These are phyloP conservation scores for Cistogaster globosa DNA, from an alignment of 2,888 invertebrate genomes.

Conservation along the genomic window DNA sequence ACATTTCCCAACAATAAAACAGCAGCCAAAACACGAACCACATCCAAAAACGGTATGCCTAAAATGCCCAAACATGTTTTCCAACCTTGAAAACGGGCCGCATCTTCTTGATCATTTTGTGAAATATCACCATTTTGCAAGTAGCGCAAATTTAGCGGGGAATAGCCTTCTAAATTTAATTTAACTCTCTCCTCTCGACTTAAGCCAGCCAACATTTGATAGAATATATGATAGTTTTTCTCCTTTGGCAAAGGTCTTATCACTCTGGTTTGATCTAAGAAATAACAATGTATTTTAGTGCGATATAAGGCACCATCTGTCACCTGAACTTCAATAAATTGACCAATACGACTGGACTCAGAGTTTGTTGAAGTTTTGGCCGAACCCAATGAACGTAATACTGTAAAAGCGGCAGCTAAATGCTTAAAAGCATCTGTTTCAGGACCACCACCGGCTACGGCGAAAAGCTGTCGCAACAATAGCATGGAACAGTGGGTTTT, in stretches of 20 bases:
- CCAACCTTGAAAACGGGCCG: constrained; percentile 93
- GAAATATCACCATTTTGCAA: constrained; percentile 89
- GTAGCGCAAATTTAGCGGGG: constrained; percentile 91
- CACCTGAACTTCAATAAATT: constrained; percentile 98
- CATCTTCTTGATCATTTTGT: constrained; percentile 89
- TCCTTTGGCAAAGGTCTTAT: constrained; percentile 93
- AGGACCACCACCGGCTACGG: constrained; percentile 96
- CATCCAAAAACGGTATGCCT: constrained; percentile 96
- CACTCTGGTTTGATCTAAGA: constrained; percentile 96
- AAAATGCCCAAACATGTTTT: constrained; percentile 94
- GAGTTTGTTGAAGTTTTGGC: constrained; percentile 95
- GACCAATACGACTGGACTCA: constrained; percentile 96
- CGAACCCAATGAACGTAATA: constrained; percentile 94
- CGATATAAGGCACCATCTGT: constrained; percentile 96
- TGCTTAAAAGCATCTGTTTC: constrained; percentile 98
- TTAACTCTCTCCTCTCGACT: constrained; percentile 93
- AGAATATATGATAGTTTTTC: constrained; percentile 98
- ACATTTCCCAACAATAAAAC: constrained; percentile 96
- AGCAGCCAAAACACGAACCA: constrained; percentile 94
- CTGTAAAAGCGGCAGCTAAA: constrained; percentile 96
- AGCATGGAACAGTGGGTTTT: constrained; percentile 97
- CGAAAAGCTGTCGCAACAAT: constrained; percentile 94
- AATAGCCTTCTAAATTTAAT: constrained; percentile 93
- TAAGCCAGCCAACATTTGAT: constrained; percentile 96
- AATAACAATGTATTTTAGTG: constrained; percentile 98